phyloP scores from a whole-genome alignment of 2,888 invertebrate species.

The Drosophila testacea region DNA sequence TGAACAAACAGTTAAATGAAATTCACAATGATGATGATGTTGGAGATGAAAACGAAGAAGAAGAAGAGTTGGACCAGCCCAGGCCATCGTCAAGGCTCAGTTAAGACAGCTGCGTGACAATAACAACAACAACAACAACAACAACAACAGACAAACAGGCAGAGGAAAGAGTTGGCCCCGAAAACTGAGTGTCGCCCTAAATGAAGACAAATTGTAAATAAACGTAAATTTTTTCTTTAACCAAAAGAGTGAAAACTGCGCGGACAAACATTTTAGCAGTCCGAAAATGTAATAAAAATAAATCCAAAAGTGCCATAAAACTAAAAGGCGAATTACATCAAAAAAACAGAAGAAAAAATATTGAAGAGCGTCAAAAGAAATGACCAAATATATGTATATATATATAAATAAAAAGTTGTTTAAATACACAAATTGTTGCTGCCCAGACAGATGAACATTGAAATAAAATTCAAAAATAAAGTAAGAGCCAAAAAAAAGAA shows the following conservation, averaged over 20 bases:
- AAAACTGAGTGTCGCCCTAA: slow-evolving; percentile 63
- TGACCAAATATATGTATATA: slow-evolving; percentile 7
- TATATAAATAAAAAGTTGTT: slow-evolving; percentile 9
- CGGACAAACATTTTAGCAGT: slow-evolving; percentile 65
- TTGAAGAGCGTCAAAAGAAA: slow-evolving; percentile 20
- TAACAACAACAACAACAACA: background rate
- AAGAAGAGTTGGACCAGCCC: background rate
- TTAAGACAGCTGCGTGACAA: slow-evolving; percentile 68
- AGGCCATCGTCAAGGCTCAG: slow-evolving; percentile 73
- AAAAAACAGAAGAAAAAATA: slow-evolving; percentile 43
- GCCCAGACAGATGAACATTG: slow-evolving; percentile 54
- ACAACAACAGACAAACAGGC: background rate
- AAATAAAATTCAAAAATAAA: slow-evolving; percentile 36
- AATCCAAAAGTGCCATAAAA: slow-evolving; percentile 43
- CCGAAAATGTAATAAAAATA: slow-evolving; percentile 46
- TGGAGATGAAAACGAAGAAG: slow-evolving; percentile 22
- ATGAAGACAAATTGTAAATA: slow-evolving; percentile 79
- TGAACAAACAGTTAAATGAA: slow-evolving; percentile 25
- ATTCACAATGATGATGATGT: too few relatives aligned
- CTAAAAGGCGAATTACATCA: slow-evolving; percentile 62
- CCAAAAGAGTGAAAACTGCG: slow-evolving; percentile 68
- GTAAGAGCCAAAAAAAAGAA: slow-evolving; percentile 15
- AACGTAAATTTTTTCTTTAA: slow-evolving; percentile 63
- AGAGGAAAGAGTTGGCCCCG: slow-evolving; percentile 59
- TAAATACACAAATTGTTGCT: slow-evolving; percentile 18